Percentiles rank a stretch among this genome's conserved stretches.
phyloP scores from a whole-genome alignment of 64 coral and sea anemone species.

The Dendrophyllia cribrosa region DNA sequence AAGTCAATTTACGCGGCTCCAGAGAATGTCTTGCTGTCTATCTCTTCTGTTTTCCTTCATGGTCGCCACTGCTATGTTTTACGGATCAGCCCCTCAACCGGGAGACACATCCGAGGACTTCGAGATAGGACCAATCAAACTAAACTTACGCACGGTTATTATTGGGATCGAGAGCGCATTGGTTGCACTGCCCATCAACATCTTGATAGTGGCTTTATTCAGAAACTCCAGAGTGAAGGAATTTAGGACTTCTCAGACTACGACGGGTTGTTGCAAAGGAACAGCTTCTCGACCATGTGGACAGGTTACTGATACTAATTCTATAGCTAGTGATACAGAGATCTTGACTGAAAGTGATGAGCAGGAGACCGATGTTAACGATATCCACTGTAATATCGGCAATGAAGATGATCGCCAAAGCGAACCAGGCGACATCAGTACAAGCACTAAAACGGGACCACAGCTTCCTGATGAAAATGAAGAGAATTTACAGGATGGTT shows the following conservation, averaged over 20 bases:
- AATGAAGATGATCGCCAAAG: background rate
- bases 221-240: conserved; percentile 68
- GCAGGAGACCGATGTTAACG: background rate
- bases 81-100: conserved; percentile 62
- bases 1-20: conserved; percentile 82
- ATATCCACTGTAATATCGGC: conserved; percentile 33
- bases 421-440: background rate
- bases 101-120: conserved; percentile 59
- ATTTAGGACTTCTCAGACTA: background rate
- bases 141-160: conserved; percentile 59
- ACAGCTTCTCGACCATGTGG: background rate
- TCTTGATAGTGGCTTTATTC: conserved; percentile 72
- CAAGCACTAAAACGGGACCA: background rate
- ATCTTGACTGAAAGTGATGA: background rate
- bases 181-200: conserved; percentile 74
- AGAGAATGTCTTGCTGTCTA: conserved; percentile 78
- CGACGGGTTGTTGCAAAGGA: background rate
- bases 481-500: background rate
- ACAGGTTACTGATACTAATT: background rate
- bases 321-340: background rate
- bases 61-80: conserved; percentile 87
- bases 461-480: background rate
- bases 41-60: conserved; percentile 77
- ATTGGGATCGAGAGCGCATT: conserved; percentile 71
- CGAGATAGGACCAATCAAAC: conserved; percentile 62